Evolutionary conservation across 2,888 invertebrate species (phyloP).

Genomic region (Nymphalis c-album): DNA sequence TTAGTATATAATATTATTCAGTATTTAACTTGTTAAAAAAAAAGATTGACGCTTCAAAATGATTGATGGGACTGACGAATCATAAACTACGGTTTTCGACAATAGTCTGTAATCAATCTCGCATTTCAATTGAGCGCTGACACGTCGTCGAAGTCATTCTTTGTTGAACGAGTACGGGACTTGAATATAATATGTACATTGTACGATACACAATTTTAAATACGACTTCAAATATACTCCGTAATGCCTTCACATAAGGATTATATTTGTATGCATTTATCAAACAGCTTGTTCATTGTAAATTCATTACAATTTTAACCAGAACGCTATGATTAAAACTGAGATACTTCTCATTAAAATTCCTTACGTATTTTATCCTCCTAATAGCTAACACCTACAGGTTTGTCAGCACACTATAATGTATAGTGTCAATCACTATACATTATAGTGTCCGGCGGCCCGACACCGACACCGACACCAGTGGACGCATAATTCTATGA

Average conservation of each 20-base stretch:
- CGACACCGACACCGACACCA: no score
- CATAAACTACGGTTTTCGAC: not conserved
- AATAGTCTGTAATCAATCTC: not conserved
- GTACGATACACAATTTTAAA: not conserved
- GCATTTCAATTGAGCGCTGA: not conserved
- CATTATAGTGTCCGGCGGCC: no score
- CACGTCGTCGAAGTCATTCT: not conserved
- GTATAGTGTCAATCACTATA: no score
- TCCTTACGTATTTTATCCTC: not conserved
- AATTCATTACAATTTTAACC: not conserved
- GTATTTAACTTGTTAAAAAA: no score
- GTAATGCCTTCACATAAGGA: not conserved
- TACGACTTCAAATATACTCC: not conserved
- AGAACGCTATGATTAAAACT: not conserved
- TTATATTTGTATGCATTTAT: not conserved
- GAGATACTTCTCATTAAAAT: constrained; percentile 1
- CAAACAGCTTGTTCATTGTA: not conserved
- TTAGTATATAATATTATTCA: no score
- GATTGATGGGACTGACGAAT: no score
- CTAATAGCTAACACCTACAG: no score
- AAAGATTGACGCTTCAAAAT: no score
- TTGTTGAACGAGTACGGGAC: not conserved
- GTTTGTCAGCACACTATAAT: no score
- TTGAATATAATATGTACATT: not conserved
- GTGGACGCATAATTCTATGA: no score